These are phyloP conservation scores for Rallus limicola DNA, from an alignment of 2,113 vertebrate species.

Conservation along the genomic window DNA sequence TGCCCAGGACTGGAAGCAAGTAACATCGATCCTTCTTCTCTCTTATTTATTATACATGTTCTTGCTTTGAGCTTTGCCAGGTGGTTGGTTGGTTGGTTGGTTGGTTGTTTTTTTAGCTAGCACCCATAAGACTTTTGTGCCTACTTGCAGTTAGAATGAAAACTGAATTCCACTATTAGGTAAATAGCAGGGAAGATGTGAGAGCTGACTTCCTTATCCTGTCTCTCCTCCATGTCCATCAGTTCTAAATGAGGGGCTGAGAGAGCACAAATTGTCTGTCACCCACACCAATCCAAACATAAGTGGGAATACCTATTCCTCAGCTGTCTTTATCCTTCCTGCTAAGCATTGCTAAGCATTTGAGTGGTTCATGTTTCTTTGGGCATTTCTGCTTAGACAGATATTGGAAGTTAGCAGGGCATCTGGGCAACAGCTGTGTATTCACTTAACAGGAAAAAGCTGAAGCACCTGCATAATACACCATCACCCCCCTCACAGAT, in stretches of 20 bases:
- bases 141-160: background rate
- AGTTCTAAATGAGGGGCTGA: background rate
- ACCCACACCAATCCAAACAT: background rate
- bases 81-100: too few species aligned
- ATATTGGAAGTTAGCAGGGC: background rate
- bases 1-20: background rate
- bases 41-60: background rate
- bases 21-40: background rate
- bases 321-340: background rate
- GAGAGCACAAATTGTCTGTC: background rate
- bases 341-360: background rate
- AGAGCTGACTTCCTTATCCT: background rate
- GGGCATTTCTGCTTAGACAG: background rate
- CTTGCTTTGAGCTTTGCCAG: background rate
- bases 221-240: background rate
- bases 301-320: background rate
- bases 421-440: background rate
- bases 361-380: background rate
- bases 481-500: background rate
- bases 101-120: background rate
- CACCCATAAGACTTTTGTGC: background rate
- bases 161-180: background rate
- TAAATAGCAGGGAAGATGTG: background rate
- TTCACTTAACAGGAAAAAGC: background rate
- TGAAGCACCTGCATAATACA: background rate